These are phyloP conservation scores for Mythimna lalbum DNA, from an alignment of 2,888 invertebrate species.

Conservation along the genomic window DNA sequence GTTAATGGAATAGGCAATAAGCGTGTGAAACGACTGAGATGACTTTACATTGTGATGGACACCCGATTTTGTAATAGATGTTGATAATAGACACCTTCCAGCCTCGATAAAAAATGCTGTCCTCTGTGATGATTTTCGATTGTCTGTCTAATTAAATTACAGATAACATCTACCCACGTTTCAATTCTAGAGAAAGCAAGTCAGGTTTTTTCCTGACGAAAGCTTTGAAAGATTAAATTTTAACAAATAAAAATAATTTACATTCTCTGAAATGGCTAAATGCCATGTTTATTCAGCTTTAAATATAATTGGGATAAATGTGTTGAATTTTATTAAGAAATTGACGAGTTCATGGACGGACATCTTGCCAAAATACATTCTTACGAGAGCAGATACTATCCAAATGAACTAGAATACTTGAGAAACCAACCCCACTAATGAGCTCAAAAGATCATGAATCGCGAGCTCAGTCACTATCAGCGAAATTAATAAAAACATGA, in stretches of 20 bases:
- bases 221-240: background rate
- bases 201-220: background rate
- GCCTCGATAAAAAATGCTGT: constrained; percentile 36
- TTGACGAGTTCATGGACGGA: background rate
- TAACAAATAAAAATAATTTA: constrained; percentile 15
- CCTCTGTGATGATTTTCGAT: constrained; percentile 33
- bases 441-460: constrained; percentile 31
- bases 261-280: background rate
- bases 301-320: background rate
- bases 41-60: constrained; percentile 73
- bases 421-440: constrained; percentile 29
- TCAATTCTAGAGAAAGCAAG: constrained; percentile 33
- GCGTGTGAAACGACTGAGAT: constrained; percentile 83
- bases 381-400: background rate
- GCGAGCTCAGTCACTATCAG: constrained; percentile 57
- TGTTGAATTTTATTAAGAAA: constrained; percentile 1
- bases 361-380: constrained; percentile 1
- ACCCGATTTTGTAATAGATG: constrained; percentile 60
- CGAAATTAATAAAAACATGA: constrained; percentile 84
- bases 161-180: constrained; percentile 23
- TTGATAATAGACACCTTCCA: constrained; percentile 60
- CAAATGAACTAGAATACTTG: background rate
- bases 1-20: constrained; percentile 88
- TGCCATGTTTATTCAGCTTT: constrained; percentile 15
- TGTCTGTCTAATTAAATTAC: constrained; percentile 44